Evolutionary conservation across 2,797 vertebrate genomes (phyloP).

Genomic region (Sebastes ruberrimus): DNA sequence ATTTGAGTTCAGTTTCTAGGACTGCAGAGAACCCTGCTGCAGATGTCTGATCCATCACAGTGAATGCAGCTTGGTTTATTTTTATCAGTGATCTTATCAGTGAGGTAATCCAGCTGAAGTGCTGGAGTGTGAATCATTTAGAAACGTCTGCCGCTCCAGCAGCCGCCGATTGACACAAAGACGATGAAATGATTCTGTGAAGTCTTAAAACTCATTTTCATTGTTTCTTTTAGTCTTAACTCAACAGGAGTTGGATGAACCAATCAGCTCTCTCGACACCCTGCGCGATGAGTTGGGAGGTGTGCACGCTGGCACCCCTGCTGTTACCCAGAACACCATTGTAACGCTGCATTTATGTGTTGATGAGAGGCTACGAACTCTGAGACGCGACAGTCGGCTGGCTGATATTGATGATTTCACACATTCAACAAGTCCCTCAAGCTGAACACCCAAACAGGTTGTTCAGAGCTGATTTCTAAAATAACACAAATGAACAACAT

Average conservation of each 20-base stretch:
- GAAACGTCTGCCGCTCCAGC: not conserved
- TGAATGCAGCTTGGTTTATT: constrained; percentile 3
- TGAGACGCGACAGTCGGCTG: not conserved
- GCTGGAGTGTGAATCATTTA: constrained; percentile 10
- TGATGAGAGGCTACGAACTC: not conserved
- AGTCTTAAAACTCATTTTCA: not conserved
- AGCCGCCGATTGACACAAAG: not conserved
- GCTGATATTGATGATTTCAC: not conserved
- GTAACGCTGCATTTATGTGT: not conserved
- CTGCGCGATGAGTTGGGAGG: not conserved
- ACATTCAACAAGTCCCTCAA: not conserved
- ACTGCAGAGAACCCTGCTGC: not conserved
- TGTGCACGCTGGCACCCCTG: not conserved
- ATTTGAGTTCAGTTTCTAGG: not conserved
- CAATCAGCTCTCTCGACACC: not conserved
- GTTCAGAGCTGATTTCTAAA: not conserved
- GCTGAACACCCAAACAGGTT: not conserved
- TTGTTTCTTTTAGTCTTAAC: not conserved
- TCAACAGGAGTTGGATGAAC: not conserved
- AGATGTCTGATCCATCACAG: constrained; percentile 7
- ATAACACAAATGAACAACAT: no score
- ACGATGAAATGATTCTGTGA: not conserved
- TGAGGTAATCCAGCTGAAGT: constrained; percentile 11
- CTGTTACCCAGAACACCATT: not conserved
- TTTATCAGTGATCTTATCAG: constrained; percentile 24